phyloP scores from a whole-genome alignment of 2,888 invertebrate genomes.

The Mythimna albipuncta region DNA sequence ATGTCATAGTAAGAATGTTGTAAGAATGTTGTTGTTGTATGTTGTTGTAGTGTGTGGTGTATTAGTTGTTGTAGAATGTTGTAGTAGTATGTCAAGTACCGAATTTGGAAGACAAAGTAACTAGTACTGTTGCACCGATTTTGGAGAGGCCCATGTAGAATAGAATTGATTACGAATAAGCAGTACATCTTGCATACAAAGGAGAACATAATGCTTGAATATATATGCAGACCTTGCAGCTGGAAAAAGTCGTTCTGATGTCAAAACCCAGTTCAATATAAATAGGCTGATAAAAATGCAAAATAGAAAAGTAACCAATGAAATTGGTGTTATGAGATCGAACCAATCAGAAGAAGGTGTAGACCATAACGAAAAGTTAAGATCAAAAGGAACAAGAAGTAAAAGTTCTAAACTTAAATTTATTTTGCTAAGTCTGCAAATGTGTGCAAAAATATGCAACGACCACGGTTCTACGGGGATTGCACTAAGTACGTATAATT shows the following conservation, averaged over 20 bases:
- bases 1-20: not conserved
- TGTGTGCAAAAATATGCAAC: conserved; percentile 26
- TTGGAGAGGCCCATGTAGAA: not conserved
- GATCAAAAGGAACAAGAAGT: not conserved
- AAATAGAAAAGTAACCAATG: not conserved
- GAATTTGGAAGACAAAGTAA: not conserved
- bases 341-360: not conserved
- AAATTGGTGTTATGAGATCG: not conserved
- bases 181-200: not conserved
- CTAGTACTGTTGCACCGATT: not conserved
- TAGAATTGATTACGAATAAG: not conserved
- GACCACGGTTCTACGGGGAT: conserved; percentile 1
- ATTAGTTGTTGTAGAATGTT: no score
- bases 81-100: not conserved
- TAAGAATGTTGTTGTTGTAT: no score
- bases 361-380: not conserved
- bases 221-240: not conserved
- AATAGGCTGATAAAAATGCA: not conserved
- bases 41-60: no score
- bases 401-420: not conserved
- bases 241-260: no score
- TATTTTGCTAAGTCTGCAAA: conserved; percentile 19
- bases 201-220: not conserved
- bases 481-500: conserved; percentile 29
- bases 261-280: not conserved